Percentiles rank a stretch among this genome's conserved stretches.
Conservation (phyloP, 2,797 vertebrate genomes). For the Leptoclinus maculatus region DNA sequence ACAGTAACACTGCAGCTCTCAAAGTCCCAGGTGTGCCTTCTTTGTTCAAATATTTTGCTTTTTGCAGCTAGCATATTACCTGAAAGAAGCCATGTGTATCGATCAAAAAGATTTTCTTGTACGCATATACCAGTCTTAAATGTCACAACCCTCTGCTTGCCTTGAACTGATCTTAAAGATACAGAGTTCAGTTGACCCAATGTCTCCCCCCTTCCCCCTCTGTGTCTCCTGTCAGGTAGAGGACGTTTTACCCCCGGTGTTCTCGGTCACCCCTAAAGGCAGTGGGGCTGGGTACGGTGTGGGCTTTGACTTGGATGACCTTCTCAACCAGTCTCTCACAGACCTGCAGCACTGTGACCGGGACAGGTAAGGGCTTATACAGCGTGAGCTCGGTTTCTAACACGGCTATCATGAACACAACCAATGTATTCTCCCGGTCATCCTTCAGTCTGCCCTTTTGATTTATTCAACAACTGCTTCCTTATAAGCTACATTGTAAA, state of each 20-base stretch:
- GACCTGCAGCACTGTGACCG: conserved; percentile 90
- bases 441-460: not conserved
- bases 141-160: conserved; percentile 15
- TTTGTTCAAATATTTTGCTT: conserved; percentile 3
- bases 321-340: conserved; percentile 92
- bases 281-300: conserved; percentile 96
- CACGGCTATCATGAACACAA: not conserved
- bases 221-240: conserved; percentile 86
- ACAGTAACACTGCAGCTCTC: conserved; percentile 95
- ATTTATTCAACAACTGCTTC: not conserved
- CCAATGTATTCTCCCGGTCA: not conserved
- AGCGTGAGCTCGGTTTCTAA: not conserved
- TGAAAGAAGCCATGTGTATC: not conserved
- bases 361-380: conserved; percentile 84
- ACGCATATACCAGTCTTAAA: conserved; percentile 18
- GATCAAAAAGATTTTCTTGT: not conserved
- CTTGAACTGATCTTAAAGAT: conserved; percentile 18
- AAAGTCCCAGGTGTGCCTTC: conserved; percentile 90
- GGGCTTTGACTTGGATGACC: conserved; percentile 94
- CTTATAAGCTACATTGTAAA: not conserved
- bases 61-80: not conserved
- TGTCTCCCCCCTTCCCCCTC: not conserved
- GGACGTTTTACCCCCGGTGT: conserved; percentile 92
- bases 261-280: conserved; percentile 95
- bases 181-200: conserved; percentile 30